Base-by-base conservation (phyloP, 2,888 invertebrate genomes). In the Charanyca ferruginea region DNA sequence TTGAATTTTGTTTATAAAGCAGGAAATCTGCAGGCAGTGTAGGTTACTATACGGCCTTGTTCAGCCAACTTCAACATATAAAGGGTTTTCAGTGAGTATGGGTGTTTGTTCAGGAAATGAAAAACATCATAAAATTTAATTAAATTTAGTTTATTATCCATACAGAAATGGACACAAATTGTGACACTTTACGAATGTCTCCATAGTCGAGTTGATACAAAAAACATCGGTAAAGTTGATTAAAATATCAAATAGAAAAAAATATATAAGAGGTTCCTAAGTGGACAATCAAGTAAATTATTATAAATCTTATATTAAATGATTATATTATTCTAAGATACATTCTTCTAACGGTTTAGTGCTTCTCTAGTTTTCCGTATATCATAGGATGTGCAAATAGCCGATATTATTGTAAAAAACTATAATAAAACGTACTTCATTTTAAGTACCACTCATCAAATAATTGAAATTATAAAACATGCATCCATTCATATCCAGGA, bases 61-160 rank as follows among this genome's bases (percentile, higher is more conserved):
- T 32, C 11, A 11, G 32, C 32, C 6, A n/a, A 35, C 35, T 38
- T 25, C 20, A n/a, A 25, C 2, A 11, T 64, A 38, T 63, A 9
- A 11, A 9, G 11, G 0, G 7, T 13, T 54, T 22, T 49, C 16
- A 63, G 3, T 35, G n/a, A 11, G 16, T 41, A 9, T 22, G 6
- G n/a, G 13, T 38, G 5, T 20, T 11, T n/a, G 5, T 9, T 13
- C 2, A 35, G 9, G 22, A 69, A 77, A 80, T 87, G 81, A 81
- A 84, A 85, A 77, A 81, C 67, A 67, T 68, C 28, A 67, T 23
- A 68, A 73, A 52, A 72, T 83, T 83, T 88, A 88, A 88, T 92
- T 90, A 88, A 91, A 89, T 91, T 89, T 89, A 90, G 85, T 94
- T 94, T 91, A 93, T 88, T 92, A 91, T 94, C 93, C 94, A 94